Conservation (phyloP, 2,888 invertebrate genomes). For the Autographa pulchrina region DNA sequence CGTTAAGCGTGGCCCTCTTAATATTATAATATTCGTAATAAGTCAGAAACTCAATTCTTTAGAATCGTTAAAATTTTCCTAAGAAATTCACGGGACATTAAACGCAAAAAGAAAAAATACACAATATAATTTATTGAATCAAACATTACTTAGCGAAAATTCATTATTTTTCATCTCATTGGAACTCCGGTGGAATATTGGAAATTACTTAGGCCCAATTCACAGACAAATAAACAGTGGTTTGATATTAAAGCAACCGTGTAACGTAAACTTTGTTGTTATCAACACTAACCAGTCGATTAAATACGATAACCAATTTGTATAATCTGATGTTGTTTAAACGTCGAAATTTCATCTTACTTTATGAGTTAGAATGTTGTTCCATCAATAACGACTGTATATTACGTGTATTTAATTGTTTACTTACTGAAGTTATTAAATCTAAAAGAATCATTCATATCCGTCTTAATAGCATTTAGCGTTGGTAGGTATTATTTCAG, state of each 20-base stretch:
- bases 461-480: too few relatives aligned
- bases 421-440: too few relatives aligned
- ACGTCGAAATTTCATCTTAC: not conserved
- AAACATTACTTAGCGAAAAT: conserved; percentile 16
- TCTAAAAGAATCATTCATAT: too few relatives aligned
- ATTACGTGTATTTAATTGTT: not conserved
- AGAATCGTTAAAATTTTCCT: conserved; percentile 2
- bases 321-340: conserved; percentile 1
- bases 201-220: conserved; percentile 22
- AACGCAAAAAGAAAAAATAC: conserved; percentile 33
- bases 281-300: conserved; percentile 3
- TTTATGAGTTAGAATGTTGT: not conserved
- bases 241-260: conserved; percentile 15
- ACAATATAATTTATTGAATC: conserved; percentile 25
- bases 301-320: conserved; percentile 1
- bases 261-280: not conserved
- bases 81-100: conserved; percentile 19
- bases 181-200: conserved; percentile 30
- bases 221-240: conserved; percentile 13
- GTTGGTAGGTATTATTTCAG: too few relatives aligned
- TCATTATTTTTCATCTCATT: conserved; percentile 29
- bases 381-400: not conserved
- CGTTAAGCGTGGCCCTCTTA: not conserved
- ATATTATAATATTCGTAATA: conserved; percentile 21
- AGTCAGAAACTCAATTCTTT: not conserved